phyloP scores from a whole-genome alignment of 37 sponge, comb jelly and placozoan species.

The Eunapius fragilis region DNA sequence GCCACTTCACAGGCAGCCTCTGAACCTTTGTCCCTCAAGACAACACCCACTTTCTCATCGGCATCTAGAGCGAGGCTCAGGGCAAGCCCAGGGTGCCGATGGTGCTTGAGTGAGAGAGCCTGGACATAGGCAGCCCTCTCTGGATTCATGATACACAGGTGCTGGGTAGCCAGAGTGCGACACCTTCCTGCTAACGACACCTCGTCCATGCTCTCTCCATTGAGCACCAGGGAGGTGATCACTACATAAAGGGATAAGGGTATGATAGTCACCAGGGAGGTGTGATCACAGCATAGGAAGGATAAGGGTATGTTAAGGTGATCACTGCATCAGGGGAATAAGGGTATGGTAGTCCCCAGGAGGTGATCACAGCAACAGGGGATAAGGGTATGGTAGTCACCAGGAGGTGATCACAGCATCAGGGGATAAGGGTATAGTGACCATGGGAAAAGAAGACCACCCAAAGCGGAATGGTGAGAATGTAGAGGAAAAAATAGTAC shows the following conservation, averaged over 20 bases:
- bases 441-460: no score
- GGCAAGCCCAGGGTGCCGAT: constrained; percentile 67
- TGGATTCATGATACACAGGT: constrained; percentile 53
- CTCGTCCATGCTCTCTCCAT: constrained; percentile 76
- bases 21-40: not conserved
- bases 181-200: constrained; percentile 59
- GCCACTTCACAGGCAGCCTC: not conserved
- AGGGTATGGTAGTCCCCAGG: no score
- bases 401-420: no score
- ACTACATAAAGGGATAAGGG: not conserved
- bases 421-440: no score
- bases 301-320: not conserved
- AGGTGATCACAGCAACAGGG: no score
- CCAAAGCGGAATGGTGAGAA: no score
- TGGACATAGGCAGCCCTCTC: constrained; percentile 42
- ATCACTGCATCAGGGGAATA: not conserved
- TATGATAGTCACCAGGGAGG: no score
- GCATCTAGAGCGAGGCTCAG: constrained; percentile 62
- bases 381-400: no score
- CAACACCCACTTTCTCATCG: constrained; percentile 6
- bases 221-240: constrained; percentile 31
- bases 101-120: constrained; percentile 43
- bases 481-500: no score
- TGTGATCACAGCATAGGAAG: no score
- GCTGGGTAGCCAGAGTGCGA: constrained; percentile 40